Evolutionary conservation across 2,888 invertebrate genomes (phyloP), one percentile per base, ranked within the genome.

Genomic region (Cremastobaeus sp.): DNA sequence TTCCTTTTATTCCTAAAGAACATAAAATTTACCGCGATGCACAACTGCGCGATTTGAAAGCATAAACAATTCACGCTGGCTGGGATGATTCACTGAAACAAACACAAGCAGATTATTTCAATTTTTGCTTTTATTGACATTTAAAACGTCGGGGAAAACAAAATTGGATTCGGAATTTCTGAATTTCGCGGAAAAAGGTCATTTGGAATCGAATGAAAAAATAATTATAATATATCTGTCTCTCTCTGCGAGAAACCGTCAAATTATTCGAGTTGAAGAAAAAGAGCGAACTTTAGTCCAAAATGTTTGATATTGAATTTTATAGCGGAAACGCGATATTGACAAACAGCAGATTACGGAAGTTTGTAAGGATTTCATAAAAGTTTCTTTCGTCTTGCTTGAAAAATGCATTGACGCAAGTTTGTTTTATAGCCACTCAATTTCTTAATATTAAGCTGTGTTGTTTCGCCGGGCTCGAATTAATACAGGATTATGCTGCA

Each of bases 1-100:
- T 12, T 54, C 41, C 48, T 43, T 59, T 60, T 65, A 9, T 32
- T 54, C 47, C 32, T 12, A 43, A 59, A 69, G 52, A 62, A 57
- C 57, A 30, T 30, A 21, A 62, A 64, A 59, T 65, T 59, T 14
- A 20, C 41, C 32, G 60, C 48, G 41, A 68, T 52, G 52, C 52
- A 50, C 59, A 52, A 66, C 50, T 66, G 35, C 59, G 28, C 59
- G 28, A 45, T 59, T 37, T 28, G 17, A 20, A 34, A 37, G 20
- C 32, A 55, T 55, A 68, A 54, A 52, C 68, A 64, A 69, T 39
- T 41, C 34, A 69, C 47, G 2, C 43, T 34, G 20, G 21, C 43
- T 37, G 28, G 11, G 34, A 41, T 64, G 45, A 68, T 69, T 64
- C 32, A 55, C 57, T 57, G 64, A 62, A 70, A 62, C 34, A 41